phyloP scores from a whole-genome alignment of 2,888 invertebrate genomes.

The Yponomeuta cagnagella region DNA sequence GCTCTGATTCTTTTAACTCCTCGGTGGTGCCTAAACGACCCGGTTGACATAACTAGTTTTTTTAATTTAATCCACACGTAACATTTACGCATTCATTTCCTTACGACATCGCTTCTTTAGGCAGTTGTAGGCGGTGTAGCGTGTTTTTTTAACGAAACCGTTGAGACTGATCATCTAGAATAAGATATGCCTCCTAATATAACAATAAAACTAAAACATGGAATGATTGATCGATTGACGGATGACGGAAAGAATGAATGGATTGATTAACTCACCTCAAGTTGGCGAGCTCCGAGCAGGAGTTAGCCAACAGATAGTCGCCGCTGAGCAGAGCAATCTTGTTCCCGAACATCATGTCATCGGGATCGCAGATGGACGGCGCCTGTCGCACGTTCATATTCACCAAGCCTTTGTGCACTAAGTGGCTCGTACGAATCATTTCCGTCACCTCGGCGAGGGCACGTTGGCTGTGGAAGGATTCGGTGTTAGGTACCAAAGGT shows the following conservation, averaged over 20 bases:
- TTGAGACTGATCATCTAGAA: too few species aligned
- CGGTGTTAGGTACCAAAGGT: not conserved
- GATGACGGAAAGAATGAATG: slow-evolving; percentile 76
- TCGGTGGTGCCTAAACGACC: not conserved
- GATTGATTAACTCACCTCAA: slow-evolving; percentile 77
- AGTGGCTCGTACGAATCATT: slow-evolving; percentile 94
- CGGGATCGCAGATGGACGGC: slow-evolving; percentile 69
- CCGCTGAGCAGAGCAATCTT: slow-evolving; percentile 95
- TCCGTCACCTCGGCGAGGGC: slow-evolving; percentile 96
- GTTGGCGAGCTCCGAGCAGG: slow-evolving; percentile 89
- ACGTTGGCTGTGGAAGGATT: slow-evolving; percentile 78
- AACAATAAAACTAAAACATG: too few species aligned
- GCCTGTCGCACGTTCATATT: slow-evolving; percentile 82
- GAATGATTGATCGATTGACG: too few species aligned
- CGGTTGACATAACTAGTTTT: not conserved
- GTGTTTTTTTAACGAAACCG: not conserved
- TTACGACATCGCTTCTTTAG: not conserved
- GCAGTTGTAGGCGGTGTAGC: not conserved
- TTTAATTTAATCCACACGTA: not conserved
- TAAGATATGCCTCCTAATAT: too few species aligned
- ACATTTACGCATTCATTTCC: not conserved
- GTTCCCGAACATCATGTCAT: slow-evolving; percentile 95
- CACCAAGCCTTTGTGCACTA: slow-evolving; percentile 92
- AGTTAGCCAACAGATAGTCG: slow-evolving; percentile 92
- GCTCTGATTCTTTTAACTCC: not conserved